Percentiles rank a stretch among this genome's conserved stretches.
phyloP scores from a whole-genome alignment of 2,888 invertebrate genomes.

The Saturnia pavonia region DNA sequence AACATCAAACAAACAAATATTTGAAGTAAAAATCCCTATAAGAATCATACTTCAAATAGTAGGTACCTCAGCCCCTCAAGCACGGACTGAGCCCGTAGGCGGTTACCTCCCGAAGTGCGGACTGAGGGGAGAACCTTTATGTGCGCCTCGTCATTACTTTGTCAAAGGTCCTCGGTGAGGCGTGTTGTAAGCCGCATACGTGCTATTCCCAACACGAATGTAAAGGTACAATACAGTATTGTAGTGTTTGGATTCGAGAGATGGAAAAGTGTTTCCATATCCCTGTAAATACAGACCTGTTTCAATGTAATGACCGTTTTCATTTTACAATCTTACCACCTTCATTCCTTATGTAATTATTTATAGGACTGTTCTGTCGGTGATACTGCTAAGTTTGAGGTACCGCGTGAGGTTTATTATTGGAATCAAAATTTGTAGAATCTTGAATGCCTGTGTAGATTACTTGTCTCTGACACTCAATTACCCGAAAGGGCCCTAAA shows the following conservation, averaged over 20 bases:
- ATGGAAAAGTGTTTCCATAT: conserved; percentile 11
- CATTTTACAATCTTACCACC: not conserved
- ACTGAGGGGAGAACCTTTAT: conserved; percentile 50
- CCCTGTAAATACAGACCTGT: not conserved
- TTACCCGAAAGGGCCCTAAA: too few species aligned
- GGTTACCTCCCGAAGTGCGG: conserved; percentile 26
- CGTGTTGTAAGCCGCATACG: conserved; percentile 14
- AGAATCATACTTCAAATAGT: conserved; percentile 40
- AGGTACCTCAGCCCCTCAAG: conserved; percentile 40
- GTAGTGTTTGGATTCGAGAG: conserved; percentile 12
- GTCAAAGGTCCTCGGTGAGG: conserved; percentile 68
- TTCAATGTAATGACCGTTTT: not conserved
- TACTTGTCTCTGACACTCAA: too few species aligned
- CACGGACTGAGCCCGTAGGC: conserved; percentile 40
- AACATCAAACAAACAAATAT: conserved; percentile 13
- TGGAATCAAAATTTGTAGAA: too few species aligned
- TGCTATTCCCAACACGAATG: conserved; percentile 7
- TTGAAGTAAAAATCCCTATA: conserved; percentile 6
- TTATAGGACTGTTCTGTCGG: too few species aligned
- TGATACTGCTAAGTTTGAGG: too few species aligned
- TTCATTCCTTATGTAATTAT: not conserved
- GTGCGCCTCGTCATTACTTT: conserved; percentile 75
- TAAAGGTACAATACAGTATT: conserved; percentile 8
- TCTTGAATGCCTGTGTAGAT: too few species aligned
- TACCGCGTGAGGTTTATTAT: too few species aligned